Evolutionary conservation across 2,113 vertebrate species (phyloP).

Genomic region (Psittacula cyanocephala): DNA sequence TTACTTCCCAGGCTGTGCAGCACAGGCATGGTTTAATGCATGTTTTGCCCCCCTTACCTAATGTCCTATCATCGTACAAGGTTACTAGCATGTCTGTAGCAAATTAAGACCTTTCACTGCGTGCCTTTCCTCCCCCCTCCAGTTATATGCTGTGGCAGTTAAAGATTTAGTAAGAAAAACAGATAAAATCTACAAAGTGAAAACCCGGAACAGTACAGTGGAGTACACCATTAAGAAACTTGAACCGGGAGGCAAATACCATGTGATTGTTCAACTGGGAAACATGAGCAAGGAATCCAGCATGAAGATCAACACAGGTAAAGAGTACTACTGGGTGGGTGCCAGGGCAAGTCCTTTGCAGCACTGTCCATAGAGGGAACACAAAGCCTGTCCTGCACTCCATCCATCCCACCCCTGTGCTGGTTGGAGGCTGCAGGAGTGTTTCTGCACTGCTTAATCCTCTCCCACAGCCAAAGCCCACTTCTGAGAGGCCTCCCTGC

Average conservation of each 20-base stretch:
- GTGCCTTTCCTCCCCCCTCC: neutral
- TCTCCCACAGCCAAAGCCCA: neutral
- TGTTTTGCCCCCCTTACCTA: fast-evolving
- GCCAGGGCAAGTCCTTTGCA: neutral
- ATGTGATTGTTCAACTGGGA: conserved; percentile 86
- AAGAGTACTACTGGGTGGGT: neutral
- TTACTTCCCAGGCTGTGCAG: neutral
- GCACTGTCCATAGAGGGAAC: neutral
- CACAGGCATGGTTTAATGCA: neutral
- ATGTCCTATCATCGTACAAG: neutral
- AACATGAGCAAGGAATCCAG: conserved; percentile 98
- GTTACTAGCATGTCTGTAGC: neutral
- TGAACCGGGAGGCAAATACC: conserved; percentile 92
- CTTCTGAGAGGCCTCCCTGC: neutral
- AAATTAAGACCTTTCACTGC: neutral
- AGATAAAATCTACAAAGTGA: conserved; percentile 89
- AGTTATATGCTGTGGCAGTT: conserved; percentile 88
- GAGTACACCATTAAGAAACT: conserved; percentile 86
- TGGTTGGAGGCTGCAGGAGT: neutral
- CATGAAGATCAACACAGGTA: conserved; percentile 89
- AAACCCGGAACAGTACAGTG: conserved; percentile 87
- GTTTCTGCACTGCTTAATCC: neutral
- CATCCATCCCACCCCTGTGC: neutral
- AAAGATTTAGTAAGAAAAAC: conserved; percentile 88
- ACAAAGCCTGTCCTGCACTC: neutral